Evolutionary conservation across 2,797 vertebrate species (phyloP).

Genomic region (Paratrypauchen microcephalus): DNA sequence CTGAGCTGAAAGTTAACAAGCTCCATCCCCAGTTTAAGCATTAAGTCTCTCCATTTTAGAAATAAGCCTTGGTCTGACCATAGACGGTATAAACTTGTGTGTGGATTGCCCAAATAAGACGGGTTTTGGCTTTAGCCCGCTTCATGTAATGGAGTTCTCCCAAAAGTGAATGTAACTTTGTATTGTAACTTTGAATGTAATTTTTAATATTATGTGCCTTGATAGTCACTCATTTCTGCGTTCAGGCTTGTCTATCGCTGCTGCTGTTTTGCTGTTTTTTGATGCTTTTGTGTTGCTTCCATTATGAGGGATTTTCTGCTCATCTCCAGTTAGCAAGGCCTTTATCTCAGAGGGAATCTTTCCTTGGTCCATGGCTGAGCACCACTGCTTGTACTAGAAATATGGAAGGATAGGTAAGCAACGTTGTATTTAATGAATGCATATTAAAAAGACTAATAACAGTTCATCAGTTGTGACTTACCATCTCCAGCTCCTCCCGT

Average conservation of each 20-base stretch:
- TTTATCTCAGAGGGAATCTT: constrained; percentile 99
- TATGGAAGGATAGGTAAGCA: background rate
- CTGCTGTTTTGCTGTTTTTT: constrained; percentile 81
- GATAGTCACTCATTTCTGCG: constrained; percentile 8
- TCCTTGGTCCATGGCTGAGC: constrained; percentile 96
- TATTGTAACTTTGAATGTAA: too few relatives aligned
- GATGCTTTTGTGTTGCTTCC: constrained; percentile 76
- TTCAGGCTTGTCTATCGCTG: constrained; percentile 67
- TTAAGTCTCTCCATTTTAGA: too few relatives aligned
- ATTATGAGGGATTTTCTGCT: constrained; percentile 82
- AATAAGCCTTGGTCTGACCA: too few relatives aligned
- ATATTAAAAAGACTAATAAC: background rate
- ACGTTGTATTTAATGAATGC: background rate
- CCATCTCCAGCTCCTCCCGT: constrained; percentile 96
- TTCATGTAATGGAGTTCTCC: background rate
- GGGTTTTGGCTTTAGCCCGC: too few relatives aligned
- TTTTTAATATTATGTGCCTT: background rate
- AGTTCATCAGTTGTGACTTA: constrained; percentile 39
- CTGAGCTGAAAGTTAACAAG: too few relatives aligned
- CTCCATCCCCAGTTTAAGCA: too few relatives aligned
- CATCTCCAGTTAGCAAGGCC: constrained; percentile 92
- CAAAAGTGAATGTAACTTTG: too few relatives aligned
- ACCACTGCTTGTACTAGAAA: constrained; percentile 98
- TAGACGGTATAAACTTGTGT: too few relatives aligned
- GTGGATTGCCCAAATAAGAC: too few relatives aligned